Evolutionary conservation across 2,113 vertebrate species (phyloP).

Genomic region (Lampris incognitus): DNA sequence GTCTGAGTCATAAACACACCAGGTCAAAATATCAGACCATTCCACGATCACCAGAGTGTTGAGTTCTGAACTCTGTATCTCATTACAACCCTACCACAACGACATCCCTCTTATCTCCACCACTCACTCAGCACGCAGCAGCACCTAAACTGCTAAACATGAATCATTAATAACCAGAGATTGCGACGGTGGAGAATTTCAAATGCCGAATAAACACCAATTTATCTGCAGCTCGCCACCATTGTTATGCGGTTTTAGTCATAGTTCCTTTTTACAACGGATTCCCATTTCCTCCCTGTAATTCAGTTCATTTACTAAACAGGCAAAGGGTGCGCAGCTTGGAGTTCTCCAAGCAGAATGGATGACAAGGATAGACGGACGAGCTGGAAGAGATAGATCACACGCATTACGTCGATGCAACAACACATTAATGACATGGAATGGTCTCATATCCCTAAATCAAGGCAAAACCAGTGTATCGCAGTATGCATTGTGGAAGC

Average conservation of each 20-base stretch:
- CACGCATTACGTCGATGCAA: slow-evolving; percentile 51
- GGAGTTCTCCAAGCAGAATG: slow-evolving; percentile 34
- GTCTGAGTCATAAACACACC: slow-evolving; percentile 15
- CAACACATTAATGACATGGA: slow-evolving; percentile 45
- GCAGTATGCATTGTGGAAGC: slow-evolving; percentile 38
- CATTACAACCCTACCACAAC: slow-evolving; percentile 57
- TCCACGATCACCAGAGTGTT: slow-evolving; percentile 51
- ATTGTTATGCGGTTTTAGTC: slow-evolving; percentile 28
- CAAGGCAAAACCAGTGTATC: slow-evolving; percentile 24
- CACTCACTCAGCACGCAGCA: slow-evolving; percentile 42
- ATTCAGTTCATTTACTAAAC: slow-evolving; percentile 50
- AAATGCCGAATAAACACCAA: slow-evolving; percentile 70
- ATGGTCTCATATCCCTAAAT: slow-evolving; percentile 51
- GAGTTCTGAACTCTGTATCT: slow-evolving; percentile 58
- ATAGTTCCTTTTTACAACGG: slow-evolving; percentile 53
- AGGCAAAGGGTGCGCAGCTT: background rate
- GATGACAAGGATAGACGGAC: slow-evolving; percentile 34
- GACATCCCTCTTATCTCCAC: slow-evolving; percentile 58
- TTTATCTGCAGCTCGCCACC: slow-evolving; percentile 40
- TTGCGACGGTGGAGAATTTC: slow-evolving; percentile 46
- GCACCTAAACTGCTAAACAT: slow-evolving; percentile 54
- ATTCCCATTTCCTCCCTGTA: slow-evolving; percentile 44
- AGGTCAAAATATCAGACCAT: slow-evolving; percentile 39
- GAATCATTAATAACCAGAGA: slow-evolving; percentile 64
- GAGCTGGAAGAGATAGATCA: slow-evolving; percentile 31